Conservation (phyloP, 2,797 vertebrate genomes). For the Limosa lapponica region DNA sequence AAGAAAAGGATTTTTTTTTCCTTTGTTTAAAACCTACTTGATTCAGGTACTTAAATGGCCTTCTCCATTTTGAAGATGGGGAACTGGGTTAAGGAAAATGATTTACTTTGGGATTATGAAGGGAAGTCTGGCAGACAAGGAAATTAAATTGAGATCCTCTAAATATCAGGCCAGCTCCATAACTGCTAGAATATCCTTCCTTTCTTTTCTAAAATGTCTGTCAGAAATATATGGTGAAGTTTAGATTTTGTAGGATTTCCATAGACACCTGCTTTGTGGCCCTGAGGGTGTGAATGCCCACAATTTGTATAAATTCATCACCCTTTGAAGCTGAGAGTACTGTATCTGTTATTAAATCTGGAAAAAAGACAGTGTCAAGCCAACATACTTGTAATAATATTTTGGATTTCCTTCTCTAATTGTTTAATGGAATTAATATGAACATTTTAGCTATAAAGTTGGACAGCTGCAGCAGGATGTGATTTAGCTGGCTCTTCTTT, state of each 20-base stretch:
- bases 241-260: background rate
- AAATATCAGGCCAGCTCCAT: constrained; percentile 3
- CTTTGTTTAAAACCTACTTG: background rate
- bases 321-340: constrained; percentile 38
- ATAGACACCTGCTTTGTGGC: background rate
- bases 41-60: background rate
- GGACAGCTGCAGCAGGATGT: constrained; percentile 57
- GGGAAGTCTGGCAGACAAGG: constrained; percentile 19
- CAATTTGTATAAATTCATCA: constrained; percentile 20
- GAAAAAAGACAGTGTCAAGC: constrained; percentile 44
- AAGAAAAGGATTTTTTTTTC: background rate
- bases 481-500: constrained; percentile 4
- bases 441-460: constrained; percentile 54
- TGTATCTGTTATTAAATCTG: constrained; percentile 65
- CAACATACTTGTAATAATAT: constrained; percentile 68
- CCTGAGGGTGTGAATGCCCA: constrained; percentile 14
- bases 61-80: background rate
- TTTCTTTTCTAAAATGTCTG: background rate
- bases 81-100: background rate
- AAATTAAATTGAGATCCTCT: constrained; percentile 40
- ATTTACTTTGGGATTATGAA: constrained; percentile 17
- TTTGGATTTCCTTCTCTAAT: constrained; percentile 77
- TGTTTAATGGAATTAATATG: constrained; percentile 68
- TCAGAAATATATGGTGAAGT: background rate
- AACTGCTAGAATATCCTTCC: constrained; percentile 1